Conservation (phyloP, 2,113 vertebrate genomes). For the Charina bottae region DNA sequence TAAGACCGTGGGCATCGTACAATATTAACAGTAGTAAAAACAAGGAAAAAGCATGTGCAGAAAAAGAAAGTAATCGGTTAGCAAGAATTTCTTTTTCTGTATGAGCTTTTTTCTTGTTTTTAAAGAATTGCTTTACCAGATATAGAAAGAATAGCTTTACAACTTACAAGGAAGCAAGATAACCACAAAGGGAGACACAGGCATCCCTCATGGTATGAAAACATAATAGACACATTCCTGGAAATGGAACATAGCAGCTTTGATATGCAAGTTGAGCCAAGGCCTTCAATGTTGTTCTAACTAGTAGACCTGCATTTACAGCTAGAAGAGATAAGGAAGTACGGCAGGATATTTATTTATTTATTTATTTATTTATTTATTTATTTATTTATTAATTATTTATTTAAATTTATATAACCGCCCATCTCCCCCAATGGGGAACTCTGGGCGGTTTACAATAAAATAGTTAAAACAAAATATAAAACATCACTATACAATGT, state of each 20-base stretch:
- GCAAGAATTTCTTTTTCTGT: background rate
- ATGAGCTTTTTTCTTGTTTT: background rate
- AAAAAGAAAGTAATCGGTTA: background rate
- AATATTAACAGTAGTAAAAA: background rate
- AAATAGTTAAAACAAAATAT: no score
- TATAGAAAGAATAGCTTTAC: background rate
- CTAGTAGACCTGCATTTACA: background rate
- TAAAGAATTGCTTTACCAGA: background rate
- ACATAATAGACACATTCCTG: background rate
- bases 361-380: no score
- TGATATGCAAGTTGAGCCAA: background rate
- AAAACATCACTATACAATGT: no score
- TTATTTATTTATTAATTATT: no score
- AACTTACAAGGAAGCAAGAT: background rate
- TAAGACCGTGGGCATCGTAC: background rate
- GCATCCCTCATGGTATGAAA: background rate
- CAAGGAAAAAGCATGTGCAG: background rate
- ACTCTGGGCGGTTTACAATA: no score
- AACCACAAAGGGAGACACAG: background rate
- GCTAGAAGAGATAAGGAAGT: background rate
- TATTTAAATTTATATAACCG: no score
- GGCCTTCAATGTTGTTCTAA: background rate
- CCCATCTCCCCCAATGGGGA: no score
- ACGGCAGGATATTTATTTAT: background rate
- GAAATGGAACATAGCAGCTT: background rate